phyloP scores from a whole-genome alignment of 2,113 vertebrate species.

The Prietella phreatophila region DNA sequence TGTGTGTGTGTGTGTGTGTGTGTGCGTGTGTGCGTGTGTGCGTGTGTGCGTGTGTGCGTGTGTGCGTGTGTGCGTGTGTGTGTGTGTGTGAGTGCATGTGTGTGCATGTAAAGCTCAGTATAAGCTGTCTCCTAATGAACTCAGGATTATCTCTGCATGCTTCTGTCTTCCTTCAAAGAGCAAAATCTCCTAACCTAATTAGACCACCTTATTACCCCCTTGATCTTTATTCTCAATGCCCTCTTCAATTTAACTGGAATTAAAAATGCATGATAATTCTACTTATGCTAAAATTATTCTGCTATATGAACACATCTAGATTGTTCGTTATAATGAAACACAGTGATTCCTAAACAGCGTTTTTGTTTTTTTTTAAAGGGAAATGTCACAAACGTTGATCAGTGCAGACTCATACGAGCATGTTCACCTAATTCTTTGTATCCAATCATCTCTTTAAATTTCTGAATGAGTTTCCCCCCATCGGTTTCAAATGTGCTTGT shows the following conservation, averaged over 20 bases:
- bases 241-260: constrained; percentile 13
- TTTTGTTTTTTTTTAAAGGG: too few species aligned
- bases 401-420: neutral
- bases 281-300: neutral
- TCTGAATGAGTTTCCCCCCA: neutral
- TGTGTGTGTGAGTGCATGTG: neutral
- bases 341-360: neutral
- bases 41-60: constrained; percentile 2
- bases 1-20: neutral
- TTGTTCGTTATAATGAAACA: neutral
- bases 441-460: neutral
- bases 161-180: constrained; percentile 44
- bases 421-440: neutral
- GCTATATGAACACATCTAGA: neutral
- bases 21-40: neutral
- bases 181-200: constrained; percentile 30
- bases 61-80: neutral
- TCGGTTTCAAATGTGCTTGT: too few species aligned
- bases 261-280: constrained; percentile 28
- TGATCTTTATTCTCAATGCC: constrained; percentile 8
- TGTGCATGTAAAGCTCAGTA: neutral
- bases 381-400: neutral
- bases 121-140: constrained; percentile 34
- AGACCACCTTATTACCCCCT: constrained; percentile 30
- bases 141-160: constrained; percentile 46